phyloP scores from a whole-genome alignment of 2,113 vertebrate genomes.

The Heterotis niloticus region DNA sequence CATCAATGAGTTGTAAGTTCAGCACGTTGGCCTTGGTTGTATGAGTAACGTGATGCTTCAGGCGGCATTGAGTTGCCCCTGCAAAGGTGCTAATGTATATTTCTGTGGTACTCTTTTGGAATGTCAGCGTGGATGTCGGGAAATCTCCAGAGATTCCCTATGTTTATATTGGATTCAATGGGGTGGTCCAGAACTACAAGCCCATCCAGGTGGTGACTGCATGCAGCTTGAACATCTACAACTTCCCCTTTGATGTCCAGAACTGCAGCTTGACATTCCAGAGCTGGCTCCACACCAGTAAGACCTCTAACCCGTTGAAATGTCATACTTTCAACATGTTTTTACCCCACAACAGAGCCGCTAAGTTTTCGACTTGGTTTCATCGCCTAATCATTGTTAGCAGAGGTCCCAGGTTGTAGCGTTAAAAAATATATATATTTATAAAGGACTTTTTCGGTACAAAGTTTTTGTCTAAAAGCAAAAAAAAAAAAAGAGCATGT shows the following conservation, averaged over 20 bases:
- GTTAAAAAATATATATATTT: no score
- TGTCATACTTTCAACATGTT: no score
- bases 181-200: slow-evolving; percentile 88
- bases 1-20: slow-evolving; percentile 95
- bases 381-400: no score
- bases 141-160: slow-evolving; percentile 91
- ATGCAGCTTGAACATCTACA: slow-evolving; percentile 95
- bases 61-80: no score
- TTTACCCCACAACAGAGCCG: no score
- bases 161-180: slow-evolving; percentile 76
- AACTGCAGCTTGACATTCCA: slow-evolving; percentile 96
- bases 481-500: no score
- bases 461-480: no score
- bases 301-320: slow-evolving; percentile 44
- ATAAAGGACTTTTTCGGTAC: no score
- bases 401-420: no score
- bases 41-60: neutral
- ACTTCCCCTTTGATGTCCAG: slow-evolving; percentile 95
- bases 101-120: no score
- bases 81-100: no score
- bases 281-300: slow-evolving; percentile 95
- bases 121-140: slow-evolving; percentile 84
- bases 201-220: slow-evolving; percentile 93
- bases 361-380: no score
- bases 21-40: neutral